A percentile compares a stretch with the other conserved stretches of the same genome.
These are phyloP conservation scores for Elgonia sp. DNA, from an alignment of 2,888 invertebrate species.

Conservation along the genomic window DNA sequence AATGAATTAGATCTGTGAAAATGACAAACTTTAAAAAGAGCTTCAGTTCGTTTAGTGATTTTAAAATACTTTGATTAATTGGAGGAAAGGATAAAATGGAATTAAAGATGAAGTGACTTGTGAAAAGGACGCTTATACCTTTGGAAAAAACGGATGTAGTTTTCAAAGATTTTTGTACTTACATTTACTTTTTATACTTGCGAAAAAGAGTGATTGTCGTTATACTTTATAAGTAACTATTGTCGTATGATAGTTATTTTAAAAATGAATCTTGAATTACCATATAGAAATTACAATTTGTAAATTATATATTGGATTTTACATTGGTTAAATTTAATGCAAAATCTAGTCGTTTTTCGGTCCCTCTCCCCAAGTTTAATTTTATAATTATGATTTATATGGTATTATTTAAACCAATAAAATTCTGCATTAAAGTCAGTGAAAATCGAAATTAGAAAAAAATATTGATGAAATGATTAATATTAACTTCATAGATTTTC, in stretches of 20 bases:
- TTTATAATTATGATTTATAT: background rate
- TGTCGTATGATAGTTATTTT: constrained; percentile 4
- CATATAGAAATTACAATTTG: constrained; percentile 24
- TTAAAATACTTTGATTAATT: constrained; percentile 29
- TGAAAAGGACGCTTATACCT: background rate
- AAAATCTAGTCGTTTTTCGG: constrained; percentile 59
- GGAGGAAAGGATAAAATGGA: constrained; percentile 3
- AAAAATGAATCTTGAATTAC: constrained; percentile 16
- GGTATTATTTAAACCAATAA: no score
- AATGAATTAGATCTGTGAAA: constrained; percentile 3
- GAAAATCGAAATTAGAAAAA: no score
- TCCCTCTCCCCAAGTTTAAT: background rate
- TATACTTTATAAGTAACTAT: constrained; percentile 17
- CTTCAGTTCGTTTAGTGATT: constrained; percentile 14
- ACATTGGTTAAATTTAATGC: constrained; percentile 38
- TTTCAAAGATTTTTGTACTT: constrained; percentile 20
- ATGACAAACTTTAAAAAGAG: background rate
- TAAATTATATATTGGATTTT: constrained; percentile 9
- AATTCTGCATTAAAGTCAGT: no score
- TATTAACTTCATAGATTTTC: no score
- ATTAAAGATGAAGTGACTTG: no score
- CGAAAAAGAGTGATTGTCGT: constrained; percentile 20
- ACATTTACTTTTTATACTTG: constrained; percentile 23
- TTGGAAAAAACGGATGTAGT: background rate
- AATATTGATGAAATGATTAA: no score